Evolutionary conservation across 2,797 vertebrate species (phyloP), one percentile per base, ranked within the genome.

Genomic region (Manis javanica): DNA sequence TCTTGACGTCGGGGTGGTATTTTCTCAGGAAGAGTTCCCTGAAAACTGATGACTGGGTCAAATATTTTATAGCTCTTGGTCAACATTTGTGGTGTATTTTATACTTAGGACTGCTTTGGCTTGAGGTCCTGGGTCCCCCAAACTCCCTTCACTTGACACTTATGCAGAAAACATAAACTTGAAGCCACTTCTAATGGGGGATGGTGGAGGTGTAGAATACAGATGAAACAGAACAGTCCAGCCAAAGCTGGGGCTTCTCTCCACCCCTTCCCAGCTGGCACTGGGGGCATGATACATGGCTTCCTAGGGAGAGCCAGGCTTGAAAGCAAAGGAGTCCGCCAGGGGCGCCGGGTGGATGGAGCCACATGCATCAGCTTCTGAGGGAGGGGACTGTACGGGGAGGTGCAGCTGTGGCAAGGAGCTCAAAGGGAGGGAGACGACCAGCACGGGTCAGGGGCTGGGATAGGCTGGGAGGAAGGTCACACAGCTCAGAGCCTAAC

Each of bases 231-330:
- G 15, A 51, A 1, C 9, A 3, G 49, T 26, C 87, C n/a, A 13
- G 3, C 42, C 2, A 1, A 0, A 14, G 21, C 10, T 0, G 10
- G 29, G 39, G 19, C 87, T 53, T 39, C 64, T 3, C 42, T 31
- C 16, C 2, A 19, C n/a, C 66, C 42, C 72, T 18, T 31, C 26
- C 18, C 37, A 19, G 29, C n/a, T 2, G 34, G 59, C 59, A n/a
- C 10, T 3, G 19, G 11, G 31, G 31, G 9, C 13, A 14, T 6
- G 39, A 11, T 42, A 34, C 12, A 16, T 13, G 46, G 46, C 34
- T n/a, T 46, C 18, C 42, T 19, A 1, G 15, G n/a, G 18, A n/a
- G 15, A 29, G 31, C 26, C 6, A 26, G 57, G 24, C 10, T 7
- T 37, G 42, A 63, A 13, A 15, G 26, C 63, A 6, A 3, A 26